Evolutionary conservation across 2,113 vertebrate species (phyloP).

Genomic region (Tonatia bakeri): DNA sequence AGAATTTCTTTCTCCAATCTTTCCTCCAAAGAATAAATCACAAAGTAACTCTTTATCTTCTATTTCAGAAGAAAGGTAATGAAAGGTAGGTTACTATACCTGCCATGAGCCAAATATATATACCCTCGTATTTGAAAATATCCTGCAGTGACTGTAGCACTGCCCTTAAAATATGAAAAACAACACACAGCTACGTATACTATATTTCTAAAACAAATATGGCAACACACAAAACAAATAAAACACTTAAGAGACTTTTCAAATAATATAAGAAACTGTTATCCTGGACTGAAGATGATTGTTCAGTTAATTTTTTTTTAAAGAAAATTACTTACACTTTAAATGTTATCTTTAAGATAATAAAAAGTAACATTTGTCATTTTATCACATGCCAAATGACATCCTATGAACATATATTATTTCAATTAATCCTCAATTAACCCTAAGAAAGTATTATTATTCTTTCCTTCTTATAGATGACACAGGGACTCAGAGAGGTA

Average conservation of each 20-base stretch:
- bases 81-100: not conserved
- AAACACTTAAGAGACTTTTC: not conserved
- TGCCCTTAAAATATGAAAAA: conserved; percentile 26
- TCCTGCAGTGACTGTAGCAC: not conserved
- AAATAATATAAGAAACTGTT: not conserved
- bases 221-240: not conserved
- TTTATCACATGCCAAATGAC: not conserved
- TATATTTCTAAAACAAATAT: conserved; percentile 5
- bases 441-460: not conserved
- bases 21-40: conserved; percentile 15
- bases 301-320: not conserved
- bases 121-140: not conserved
- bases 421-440: conserved; percentile 5
- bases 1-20: conserved; percentile 30
- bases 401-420: not conserved
- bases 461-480: not conserved
- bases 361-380: not conserved
- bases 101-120: not conserved
- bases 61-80: not conserved
- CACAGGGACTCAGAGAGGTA: not conserved
- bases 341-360: conserved; percentile 22
- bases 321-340: not conserved
- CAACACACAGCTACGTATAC: not conserved
- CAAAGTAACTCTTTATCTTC: not conserved
- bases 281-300: not conserved